Evolutionary conservation across 1,140 invertebrate species (phyloP), one percentile per base, ranked within the genome.

Genomic region (Saccostrea glomerata): DNA sequence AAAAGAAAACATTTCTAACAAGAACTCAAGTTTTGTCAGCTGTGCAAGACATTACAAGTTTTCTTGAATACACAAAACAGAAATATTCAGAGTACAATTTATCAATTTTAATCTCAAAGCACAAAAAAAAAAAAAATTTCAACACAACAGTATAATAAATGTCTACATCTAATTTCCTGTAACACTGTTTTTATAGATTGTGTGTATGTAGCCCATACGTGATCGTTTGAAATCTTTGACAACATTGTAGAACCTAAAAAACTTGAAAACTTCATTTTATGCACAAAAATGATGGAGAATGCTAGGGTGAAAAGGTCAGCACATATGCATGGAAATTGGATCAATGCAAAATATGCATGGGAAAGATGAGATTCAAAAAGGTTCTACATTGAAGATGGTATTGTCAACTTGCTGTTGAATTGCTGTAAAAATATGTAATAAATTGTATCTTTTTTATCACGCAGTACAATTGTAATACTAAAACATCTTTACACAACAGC

Each of bases 161-260:
- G 58, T n/a, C 58, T 63, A 63, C n/a, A 20, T 63, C 58, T 63
- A 63, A 6, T 63, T n/a, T 63, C 7, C 13, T 40, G 23, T 77
- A 77, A 77, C 70, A 77, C 70, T 77, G 70, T 77, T 77, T 77
- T 77, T 77, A 77, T 77, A 15, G 12, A 5, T 4, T 77, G 25
- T 36, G 9, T 47, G 47, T 15, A 12, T 30, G 30, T 77, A 77
- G 70, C 70, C 30, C 70, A 77, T 25, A 30, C 25, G 36, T 30
- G 25, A 77, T 15, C n/a, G 47, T 63, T 63, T 63, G 58, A 17
- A n/a, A 2, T 63, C 17, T 47, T 63, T 20, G 58, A 20, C 17
- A 20, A 63, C n/a, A 20, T n/a, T 20, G 58, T n/a, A 63, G 58
- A 63, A 63, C 58, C 58, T 63, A n/a, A 63, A 17, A 3, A 63